phyloP scores from a whole-genome alignment of 2,888 invertebrate genomes.

The Theretra japonica region DNA sequence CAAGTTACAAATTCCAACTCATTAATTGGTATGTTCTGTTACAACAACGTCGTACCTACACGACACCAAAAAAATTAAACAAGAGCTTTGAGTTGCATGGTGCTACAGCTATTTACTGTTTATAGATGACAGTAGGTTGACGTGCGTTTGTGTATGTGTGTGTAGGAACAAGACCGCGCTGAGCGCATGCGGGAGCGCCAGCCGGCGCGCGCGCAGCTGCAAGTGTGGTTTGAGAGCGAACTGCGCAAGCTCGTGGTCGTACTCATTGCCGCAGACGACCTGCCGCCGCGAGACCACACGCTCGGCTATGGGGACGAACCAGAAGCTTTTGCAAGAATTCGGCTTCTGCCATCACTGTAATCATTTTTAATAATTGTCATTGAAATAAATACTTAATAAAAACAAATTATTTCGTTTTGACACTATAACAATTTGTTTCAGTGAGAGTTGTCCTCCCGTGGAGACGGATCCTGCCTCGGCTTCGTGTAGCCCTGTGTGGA shows the following conservation, averaged over 20 bases:
- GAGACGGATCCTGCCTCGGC: slow-evolving; percentile 95
- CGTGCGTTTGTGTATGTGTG: slow-evolving; percentile 33
- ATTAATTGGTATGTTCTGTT: neutral
- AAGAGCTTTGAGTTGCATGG: slow-evolving; percentile 43
- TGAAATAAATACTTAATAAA: too few species aligned
- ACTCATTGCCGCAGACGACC: slow-evolving; percentile 93
- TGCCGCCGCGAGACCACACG: slow-evolving; percentile 91
- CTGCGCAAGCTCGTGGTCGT: slow-evolving; percentile 93
- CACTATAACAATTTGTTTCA: slow-evolving; percentile 54
- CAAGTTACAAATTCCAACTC: neutral
- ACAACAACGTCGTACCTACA: slow-evolving; percentile 14
- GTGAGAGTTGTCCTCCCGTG: slow-evolving; percentile 89
- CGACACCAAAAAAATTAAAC: neutral
- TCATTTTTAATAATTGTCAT: slow-evolving; percentile 51
- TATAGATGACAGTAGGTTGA: neutral
- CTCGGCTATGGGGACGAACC: slow-evolving; percentile 91
- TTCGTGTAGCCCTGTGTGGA: slow-evolving; percentile 96
- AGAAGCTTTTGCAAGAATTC: slow-evolving; percentile 93
- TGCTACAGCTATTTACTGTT: slow-evolving; percentile 38
- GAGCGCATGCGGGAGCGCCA: slow-evolving; percentile 86
- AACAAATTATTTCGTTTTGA: too few species aligned
- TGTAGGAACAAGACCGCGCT: slow-evolving; percentile 78
- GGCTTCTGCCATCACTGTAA: slow-evolving; percentile 92
- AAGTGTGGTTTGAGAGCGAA: slow-evolving; percentile 95
- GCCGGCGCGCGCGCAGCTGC: slow-evolving; percentile 92